Evolutionary conservation across 2,888 invertebrate species (phyloP).

Genomic region (Pasiphila rectangulata): DNA sequence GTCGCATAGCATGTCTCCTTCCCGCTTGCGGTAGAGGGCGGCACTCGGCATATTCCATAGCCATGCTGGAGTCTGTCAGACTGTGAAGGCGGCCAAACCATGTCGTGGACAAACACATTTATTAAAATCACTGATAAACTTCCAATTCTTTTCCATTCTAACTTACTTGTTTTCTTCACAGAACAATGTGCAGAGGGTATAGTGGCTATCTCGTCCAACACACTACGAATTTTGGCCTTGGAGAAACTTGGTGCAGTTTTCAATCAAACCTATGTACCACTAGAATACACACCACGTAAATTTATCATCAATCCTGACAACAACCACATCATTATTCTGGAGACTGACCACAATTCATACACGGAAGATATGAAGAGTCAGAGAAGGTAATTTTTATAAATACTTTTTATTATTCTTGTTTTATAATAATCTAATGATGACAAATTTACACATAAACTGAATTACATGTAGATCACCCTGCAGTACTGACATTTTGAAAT

Average conservation of each 20-base stretch:
- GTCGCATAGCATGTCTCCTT: conserved; percentile 82
- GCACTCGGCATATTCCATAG: conserved; percentile 88
- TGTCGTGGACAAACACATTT: conserved; percentile 79
- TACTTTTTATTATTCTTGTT: not conserved
- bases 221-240: conserved; percentile 96
- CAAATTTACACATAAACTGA: conserved; percentile 59
- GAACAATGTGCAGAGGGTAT: conserved; percentile 99
- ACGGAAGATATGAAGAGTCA: conserved; percentile 98
- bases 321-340: conserved; percentile 93
- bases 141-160: no score
- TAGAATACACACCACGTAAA: conserved; percentile 97
- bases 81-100: conserved; percentile 86
- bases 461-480: conserved; percentile 68
- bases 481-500: conserved; percentile 63
- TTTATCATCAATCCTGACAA: conserved; percentile 96
- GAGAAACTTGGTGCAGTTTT: conserved; percentile 99
- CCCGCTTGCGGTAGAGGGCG: conserved; percentile 75
- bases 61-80: conserved; percentile 85
- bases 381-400: conserved; percentile 72
- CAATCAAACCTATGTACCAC: conserved; percentile 95
- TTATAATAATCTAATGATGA: conserved; percentile 58
- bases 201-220: conserved; percentile 99
- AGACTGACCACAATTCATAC: conserved; percentile 99
- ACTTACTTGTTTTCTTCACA: conserved; percentile 42
- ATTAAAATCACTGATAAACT: not conserved